Percentiles rank a stretch among this genome's conserved stretches.
These are phyloP conservation scores for Dolichotis patagonum DNA, from an alignment of 2,113 vertebrate genomes.

Conservation along the genomic window DNA sequence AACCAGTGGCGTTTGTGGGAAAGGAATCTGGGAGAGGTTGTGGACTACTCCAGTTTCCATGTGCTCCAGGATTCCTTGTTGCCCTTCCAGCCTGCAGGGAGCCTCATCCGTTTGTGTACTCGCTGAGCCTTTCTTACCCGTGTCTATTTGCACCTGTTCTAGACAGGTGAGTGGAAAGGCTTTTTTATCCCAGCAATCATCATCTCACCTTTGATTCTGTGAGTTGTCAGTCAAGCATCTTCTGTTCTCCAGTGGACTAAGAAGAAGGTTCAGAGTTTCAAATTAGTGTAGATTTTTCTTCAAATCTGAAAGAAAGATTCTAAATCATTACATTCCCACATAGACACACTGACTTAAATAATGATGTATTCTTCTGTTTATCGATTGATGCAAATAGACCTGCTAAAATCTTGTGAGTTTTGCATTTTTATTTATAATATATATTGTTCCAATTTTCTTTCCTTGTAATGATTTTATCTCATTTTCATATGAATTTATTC, in stretches of 20 bases:
- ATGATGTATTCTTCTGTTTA: neutral
- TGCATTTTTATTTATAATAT: neutral
- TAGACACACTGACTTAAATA: neutral
- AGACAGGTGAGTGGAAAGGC: too few species aligned
- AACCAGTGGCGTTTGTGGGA: too few species aligned
- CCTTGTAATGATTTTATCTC: neutral
- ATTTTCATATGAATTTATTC: neutral
- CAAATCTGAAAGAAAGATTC: neutral
- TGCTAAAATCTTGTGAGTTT: neutral
- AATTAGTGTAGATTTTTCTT: neutral
- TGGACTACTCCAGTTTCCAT: too few species aligned
- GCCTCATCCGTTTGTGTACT: fast-evolving
- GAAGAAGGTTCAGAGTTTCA: neutral
- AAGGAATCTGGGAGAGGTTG: neutral
- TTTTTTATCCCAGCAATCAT: neutral
- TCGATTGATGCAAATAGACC: neutral
- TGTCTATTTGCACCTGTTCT: neutral
- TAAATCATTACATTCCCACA: neutral
- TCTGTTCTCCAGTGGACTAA: neutral
- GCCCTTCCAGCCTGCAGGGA: neutral
- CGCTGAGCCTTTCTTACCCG: neutral
- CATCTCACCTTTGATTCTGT: neutral
- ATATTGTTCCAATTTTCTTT: neutral
- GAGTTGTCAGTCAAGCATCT: neutral
- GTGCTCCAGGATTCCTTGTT: too few species aligned